Evolutionary conservation across 2,888 invertebrate species (phyloP).

Genomic region (Dione juno): DNA sequence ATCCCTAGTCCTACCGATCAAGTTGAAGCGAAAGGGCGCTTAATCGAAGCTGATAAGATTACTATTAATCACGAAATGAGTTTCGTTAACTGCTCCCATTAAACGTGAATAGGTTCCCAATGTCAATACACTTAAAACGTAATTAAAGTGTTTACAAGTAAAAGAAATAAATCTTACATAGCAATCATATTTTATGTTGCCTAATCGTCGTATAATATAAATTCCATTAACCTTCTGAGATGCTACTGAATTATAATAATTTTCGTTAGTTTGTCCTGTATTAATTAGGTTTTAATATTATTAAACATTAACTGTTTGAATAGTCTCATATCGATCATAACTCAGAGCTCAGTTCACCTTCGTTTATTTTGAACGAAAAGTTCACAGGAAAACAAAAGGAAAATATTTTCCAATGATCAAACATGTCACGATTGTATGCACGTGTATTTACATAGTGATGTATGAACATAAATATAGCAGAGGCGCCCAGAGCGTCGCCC

Average conservation of each 20-base stretch:
- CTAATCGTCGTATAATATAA: background rate
- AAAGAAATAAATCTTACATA: background rate
- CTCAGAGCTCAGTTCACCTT: slow-evolving; percentile 4
- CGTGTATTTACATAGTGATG: slow-evolving; percentile 30
- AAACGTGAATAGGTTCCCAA: slow-evolving; percentile 46
- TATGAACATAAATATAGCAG: slow-evolving; percentile 35
- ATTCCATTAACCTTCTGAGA: background rate
- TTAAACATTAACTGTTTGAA: slow-evolving; percentile 2
- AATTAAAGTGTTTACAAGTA: slow-evolving; percentile 10
- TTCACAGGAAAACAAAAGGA: background rate
- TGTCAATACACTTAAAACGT: slow-evolving; percentile 17
- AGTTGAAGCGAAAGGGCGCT: slow-evolving; percentile 60
- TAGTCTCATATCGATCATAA: background rate
- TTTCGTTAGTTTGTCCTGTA: too few relatives aligned
- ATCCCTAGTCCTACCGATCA: slow-evolving; percentile 60
- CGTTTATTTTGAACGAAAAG: slow-evolving; percentile 13
- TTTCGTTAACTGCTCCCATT: slow-evolving; percentile 60
- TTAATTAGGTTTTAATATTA: too few relatives aligned
- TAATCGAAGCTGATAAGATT: slow-evolving; percentile 68
- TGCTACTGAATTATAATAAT: too few relatives aligned
- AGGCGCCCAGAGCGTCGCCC: slow-evolving; percentile 28
- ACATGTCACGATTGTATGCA: slow-evolving; percentile 17
- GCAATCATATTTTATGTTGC: background rate
- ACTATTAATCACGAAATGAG: slow-evolving; percentile 69
- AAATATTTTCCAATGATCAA: slow-evolving; percentile 20